Evolutionary conservation across 1,140 invertebrate species (phyloP), one percentile per base, ranked within the genome.

Genomic region (Globodera rostochiensis): DNA sequence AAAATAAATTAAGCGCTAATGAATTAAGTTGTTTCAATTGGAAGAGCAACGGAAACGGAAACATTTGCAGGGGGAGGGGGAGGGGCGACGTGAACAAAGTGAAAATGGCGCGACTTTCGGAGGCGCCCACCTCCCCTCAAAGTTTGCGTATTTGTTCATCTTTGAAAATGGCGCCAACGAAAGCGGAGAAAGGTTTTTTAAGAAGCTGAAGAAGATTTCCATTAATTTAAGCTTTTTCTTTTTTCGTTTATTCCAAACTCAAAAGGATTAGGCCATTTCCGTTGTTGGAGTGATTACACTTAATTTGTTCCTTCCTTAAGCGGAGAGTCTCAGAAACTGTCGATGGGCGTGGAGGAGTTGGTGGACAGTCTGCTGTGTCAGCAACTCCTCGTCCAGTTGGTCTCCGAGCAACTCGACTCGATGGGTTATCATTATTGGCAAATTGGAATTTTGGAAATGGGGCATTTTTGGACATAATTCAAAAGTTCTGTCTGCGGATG

Each of bases 61-160:
- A 8, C 25, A 7, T 69, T 64, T 70, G 66, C 11, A 5, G 50
- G n/a, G 66, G 75, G 50, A 13, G 21, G 49, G 9, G 11, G 70
- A 64, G 49, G 60, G 36, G n/a, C 64, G 64, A 67, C 36, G 69
- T 25, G 60, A 64, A 60, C 0, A 6, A n/a, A 67, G 0, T 15
- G 8, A 74, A 74, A 50, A 49, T 53, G 36, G n/a, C 69, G 46
- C 25, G 36, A 36, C 36, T 36, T 2, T 36, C 69, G 69, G 46
- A 36, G 25, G 77, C 49, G 53, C 77, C 11, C 45, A 78, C 45
- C 69, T 78, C 25, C 77, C 77, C 47, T 66, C 64, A 78, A 78
- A 78, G 13, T 78, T 78, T 21, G 77, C 77, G 7, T 78, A 78
- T 78, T 47, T 78, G 49, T 78, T 78, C 70, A 69, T 78, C 50